A percentile compares a stretch with the other conserved stretches of the same genome.
These are phyloP conservation scores for Apis florea DNA, from an alignment of 1,140 invertebrate species.

Conservation along the genomic window DNA sequence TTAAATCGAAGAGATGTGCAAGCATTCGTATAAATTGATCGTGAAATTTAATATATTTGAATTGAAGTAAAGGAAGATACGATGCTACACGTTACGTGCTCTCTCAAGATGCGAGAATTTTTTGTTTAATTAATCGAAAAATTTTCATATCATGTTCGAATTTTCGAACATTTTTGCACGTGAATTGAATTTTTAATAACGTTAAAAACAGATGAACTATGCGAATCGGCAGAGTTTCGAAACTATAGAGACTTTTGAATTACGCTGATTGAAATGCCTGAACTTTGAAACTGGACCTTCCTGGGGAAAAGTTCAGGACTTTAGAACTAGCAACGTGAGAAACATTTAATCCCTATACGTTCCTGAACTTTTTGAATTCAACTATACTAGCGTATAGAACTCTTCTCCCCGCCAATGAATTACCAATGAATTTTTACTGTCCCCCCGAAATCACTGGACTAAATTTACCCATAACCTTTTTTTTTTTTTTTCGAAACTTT, in stretches of 20 bases:
- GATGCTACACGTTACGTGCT: no score
- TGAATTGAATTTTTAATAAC: no score
- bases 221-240: neutral
- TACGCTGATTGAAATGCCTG: slow-evolving; percentile 16
- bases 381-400: neutral
- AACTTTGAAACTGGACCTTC: slow-evolving; percentile 16
- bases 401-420: neutral
- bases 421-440: neutral
- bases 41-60: neutral
- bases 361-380: slow-evolving; percentile 7
- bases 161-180: no score
- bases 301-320: neutral
- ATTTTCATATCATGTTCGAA: no score
- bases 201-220: neutral
- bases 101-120: no score
- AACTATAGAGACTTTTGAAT: slow-evolving; percentile 19
- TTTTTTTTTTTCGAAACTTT: neutral
- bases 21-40: neutral
- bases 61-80: no score
- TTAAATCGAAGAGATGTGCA: slow-evolving; percentile 2
- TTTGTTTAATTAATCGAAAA: no score
- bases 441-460: no score
- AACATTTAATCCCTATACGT: slow-evolving; percentile 26
- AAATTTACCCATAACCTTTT: neutral
- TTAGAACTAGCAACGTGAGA: slow-evolving; percentile 22